Evolutionary conservation across 2,797 vertebrate species (phyloP), one percentile per base, ranked within the genome.

Genomic region (Phoxinus dragarum): DNA sequence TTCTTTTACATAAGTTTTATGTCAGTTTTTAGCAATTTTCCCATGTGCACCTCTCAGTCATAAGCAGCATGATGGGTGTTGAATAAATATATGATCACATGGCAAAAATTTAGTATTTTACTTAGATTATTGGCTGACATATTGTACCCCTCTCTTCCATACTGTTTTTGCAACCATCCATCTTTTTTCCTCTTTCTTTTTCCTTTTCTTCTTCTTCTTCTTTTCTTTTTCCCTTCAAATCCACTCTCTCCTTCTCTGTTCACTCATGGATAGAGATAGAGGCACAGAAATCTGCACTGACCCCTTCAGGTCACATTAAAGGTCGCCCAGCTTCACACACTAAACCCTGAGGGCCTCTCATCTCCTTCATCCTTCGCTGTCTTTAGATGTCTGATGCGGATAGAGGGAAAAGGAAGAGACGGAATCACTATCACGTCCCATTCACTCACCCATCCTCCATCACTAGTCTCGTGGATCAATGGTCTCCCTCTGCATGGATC

Each of bases 301-400:
- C 94, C 94, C 93, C 94, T 94, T 94, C 93, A 94, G 94, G 94
- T 95, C 95, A 94, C 91, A 94, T 91, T 95, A 94, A 94, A 95
- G 93, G 95, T 95, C 92, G 85, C 88, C 89, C 91, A 92, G 92
- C 93, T 92, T 94, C 93, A 94, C 93, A 92, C 94, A 89, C 75
- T 54, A 85, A 89, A 82, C 75, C 89, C 92, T 88, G 54, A 88
- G 89, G 91, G 90, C 87, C 73, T 83, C 72, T 81, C 71, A 75
- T 85, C 87, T 67, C 67, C 76, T 87, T 87, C 86, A 90, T 86
- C 87, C 84, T 52, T 80, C 19, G 61, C 80, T 89, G 80, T 86
- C 81, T 85, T 86, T 73, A 84, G 85, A 88, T 89, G 89, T 90
- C 80, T 84, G 66, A 87, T 80, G 61, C 17, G 64, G 72, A 68